Percentiles rank a stretch among this genome's conserved stretches.
Evolutionary conservation across 1,140 invertebrate species (phyloP).

Genomic region (Cylas formicarius): DNA sequence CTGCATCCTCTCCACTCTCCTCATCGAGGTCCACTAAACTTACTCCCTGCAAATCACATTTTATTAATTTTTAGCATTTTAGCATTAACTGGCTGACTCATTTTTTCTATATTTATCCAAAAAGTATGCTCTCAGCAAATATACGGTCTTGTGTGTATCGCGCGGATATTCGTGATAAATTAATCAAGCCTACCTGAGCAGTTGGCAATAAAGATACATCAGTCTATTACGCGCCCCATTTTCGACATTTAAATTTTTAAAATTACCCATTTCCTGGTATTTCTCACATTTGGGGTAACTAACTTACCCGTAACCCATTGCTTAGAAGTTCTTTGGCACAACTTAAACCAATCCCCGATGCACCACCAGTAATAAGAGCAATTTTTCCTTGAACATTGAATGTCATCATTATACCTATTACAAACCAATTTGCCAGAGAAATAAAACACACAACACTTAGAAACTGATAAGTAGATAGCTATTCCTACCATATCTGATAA

Average conservation of each 20-base stretch:
- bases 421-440: too few relatives aligned
- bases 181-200: too few relatives aligned
- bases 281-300: slow-evolving; percentile 2
- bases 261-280: background rate
- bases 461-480: too few relatives aligned
- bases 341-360: slow-evolving; percentile 42
- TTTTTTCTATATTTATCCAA: too few relatives aligned
- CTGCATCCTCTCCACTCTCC: slow-evolving; percentile 21
- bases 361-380: slow-evolving; percentile 43
- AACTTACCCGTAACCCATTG: slow-evolving; percentile 38
- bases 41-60: slow-evolving; percentile 25
- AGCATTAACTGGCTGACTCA: too few relatives aligned
- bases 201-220: background rate
- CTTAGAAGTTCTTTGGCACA: slow-evolving; percentile 39
- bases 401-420: background rate
- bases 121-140: too few relatives aligned
- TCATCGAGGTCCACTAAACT: slow-evolving; percentile 30
- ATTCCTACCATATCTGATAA: too few relatives aligned
- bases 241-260: background rate
- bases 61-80: background rate
- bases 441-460: too few relatives aligned
- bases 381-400: slow-evolving; percentile 37
- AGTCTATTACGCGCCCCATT: background rate
- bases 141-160: too few relatives aligned
- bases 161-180: too few relatives aligned